phyloP scores from a whole-genome alignment of 92 coral and sea anemone species.

The Epizoanthus rinbou region DNA sequence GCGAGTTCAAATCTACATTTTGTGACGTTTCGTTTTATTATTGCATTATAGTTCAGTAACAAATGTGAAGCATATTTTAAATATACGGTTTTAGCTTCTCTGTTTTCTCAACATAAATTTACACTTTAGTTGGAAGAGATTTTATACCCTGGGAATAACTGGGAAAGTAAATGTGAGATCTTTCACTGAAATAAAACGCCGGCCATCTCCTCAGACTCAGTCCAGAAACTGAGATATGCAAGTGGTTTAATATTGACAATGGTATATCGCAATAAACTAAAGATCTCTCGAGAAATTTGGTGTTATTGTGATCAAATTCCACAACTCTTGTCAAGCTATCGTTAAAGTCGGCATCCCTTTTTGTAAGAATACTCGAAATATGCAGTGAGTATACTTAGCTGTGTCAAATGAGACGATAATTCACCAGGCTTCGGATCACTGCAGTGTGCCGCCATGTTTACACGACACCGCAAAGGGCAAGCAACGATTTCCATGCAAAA shows the following conservation, averaged over 20 bases:
- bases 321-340: not conserved
- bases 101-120: not conserved
- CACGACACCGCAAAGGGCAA: conserved; percentile 8
- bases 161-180: not conserved
- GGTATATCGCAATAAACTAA: conserved; percentile 9
- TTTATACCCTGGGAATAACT: not conserved
- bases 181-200: conserved; percentile 12
- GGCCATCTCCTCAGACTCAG: not conserved
- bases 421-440: conserved; percentile 8
- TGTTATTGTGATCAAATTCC: conserved; percentile 11
- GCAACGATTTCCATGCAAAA: conserved; percentile 39
- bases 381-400: not conserved
- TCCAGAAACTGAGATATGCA: conserved; percentile 29
- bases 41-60: not conserved
- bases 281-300: conserved; percentile 8
- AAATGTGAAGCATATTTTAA: no score
- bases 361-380: not conserved
- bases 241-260: conserved; percentile 21
- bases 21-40: conserved; percentile 2
- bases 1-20: not conserved
- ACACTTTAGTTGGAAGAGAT: not conserved
- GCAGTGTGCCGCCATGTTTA: conserved; percentile 40
- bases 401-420: not conserved
- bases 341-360: no score
- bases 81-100: no score